These are phyloP conservation scores for Mythimna albipuncta DNA, from an alignment of 2,888 invertebrate genomes.

Conservation along the genomic window DNA sequence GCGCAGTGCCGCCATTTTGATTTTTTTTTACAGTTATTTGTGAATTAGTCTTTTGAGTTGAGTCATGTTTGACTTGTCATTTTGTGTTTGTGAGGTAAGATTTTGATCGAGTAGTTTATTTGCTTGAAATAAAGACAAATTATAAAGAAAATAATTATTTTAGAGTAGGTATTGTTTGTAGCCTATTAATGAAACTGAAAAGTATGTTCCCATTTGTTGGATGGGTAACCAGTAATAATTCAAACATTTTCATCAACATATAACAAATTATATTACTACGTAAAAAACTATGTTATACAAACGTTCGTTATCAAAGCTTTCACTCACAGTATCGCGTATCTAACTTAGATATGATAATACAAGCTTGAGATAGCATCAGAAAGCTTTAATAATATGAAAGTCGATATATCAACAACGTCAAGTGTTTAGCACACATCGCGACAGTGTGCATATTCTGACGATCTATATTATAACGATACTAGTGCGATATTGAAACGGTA, in stretches of 20 bases:
- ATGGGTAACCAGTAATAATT: too few species aligned
- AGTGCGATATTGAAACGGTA: conserved; percentile 32
- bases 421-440: conserved; percentile 81
- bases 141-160: neutral
- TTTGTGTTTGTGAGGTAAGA: neutral
- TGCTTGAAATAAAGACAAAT: neutral
- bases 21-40: conserved; percentile 53
- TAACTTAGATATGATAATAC: conserved; percentile 83
- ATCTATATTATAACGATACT: conserved; percentile 45
- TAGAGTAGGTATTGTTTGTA: neutral
- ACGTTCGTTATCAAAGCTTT: conserved; percentile 84
- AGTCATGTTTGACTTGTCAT: conserved; percentile 40
- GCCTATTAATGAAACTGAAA: neutral
- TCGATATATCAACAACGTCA: conserved; percentile 79
- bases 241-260: neutral
- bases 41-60: conserved; percentile 34
- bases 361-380: conserved; percentile 87
- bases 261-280: conserved; percentile 42
- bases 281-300: conserved; percentile 64
- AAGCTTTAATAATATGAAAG: conserved; percentile 86
- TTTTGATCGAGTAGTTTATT: neutral
- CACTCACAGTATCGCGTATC: conserved; percentile 82
- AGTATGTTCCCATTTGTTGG: neutral
- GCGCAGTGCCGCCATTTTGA: conserved; percentile 52
- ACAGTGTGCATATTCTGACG: conserved; percentile 68